phyloP scores from a whole-genome alignment of 1,140 invertebrate genomes.

The Scaptodrosophila lebanonensis region DNA sequence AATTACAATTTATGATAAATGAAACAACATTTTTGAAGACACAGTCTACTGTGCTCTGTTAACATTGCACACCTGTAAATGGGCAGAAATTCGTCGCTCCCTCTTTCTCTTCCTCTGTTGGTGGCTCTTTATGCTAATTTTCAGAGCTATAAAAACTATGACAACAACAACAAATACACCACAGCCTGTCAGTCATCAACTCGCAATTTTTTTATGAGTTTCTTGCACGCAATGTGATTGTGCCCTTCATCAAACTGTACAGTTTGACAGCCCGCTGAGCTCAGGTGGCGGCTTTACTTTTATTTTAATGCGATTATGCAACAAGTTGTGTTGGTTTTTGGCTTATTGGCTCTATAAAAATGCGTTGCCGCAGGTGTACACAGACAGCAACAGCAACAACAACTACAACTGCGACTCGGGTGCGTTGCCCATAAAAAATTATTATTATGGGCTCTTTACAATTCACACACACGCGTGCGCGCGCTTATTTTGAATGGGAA shows the following conservation, averaged over 20 bases:
- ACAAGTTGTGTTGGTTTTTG: slow-evolving; percentile 21
- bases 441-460: no score
- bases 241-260: slow-evolving; percentile 29
- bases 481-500: no score
- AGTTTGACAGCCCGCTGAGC: slow-evolving; percentile 24
- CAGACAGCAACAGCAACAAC: no score
- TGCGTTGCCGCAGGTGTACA: not conserved
- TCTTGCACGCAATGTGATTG: slow-evolving; percentile 16
- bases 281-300: no score
- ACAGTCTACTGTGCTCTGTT: no score
- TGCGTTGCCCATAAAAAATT: slow-evolving; percentile 35
- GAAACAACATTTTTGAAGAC: no score
- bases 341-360: slow-evolving; percentile 29
- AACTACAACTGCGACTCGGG: slow-evolving; percentile 4
- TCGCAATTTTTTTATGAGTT: slow-evolving; percentile 13
- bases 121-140: slow-evolving; percentile 46
- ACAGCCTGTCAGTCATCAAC: not conserved
- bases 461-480: no score
- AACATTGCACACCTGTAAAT: slow-evolving; percentile 55
- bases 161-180: not conserved
- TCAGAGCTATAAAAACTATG: slow-evolving; percentile 21
- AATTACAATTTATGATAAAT: no score
- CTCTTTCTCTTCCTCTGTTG: not conserved
- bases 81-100: slow-evolving; percentile 1
- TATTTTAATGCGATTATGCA: slow-evolving; percentile 41